Percentiles rank a stretch among this genome's conserved stretches.
These are phyloP conservation scores for Tupaia chinensis DNA, from an alignment of 2,113 vertebrate genomes.

Conservation along the genomic window DNA sequence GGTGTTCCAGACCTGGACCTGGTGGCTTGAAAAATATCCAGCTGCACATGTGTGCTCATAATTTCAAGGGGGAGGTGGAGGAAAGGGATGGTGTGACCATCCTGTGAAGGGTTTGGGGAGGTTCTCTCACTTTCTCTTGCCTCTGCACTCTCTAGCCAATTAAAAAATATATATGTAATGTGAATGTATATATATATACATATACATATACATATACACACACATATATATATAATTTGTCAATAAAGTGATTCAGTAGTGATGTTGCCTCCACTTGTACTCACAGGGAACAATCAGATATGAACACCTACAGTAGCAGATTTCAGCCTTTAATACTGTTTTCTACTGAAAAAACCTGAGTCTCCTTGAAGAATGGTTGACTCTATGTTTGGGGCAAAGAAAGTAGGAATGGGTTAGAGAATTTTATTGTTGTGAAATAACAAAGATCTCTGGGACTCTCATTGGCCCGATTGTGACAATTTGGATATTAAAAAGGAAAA, in stretches of 20 bases:
- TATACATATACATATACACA: too few relatives aligned
- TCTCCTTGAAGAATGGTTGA: background rate
- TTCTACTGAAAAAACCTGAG: constrained; percentile 17
- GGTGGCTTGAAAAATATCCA: too few relatives aligned
- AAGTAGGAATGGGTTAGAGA: constrained; percentile 2
- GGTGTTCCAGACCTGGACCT: too few relatives aligned
- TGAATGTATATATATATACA: too few relatives aligned
- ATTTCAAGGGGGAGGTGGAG: too few relatives aligned
- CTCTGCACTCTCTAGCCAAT: too few relatives aligned
- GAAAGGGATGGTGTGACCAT: too few relatives aligned
- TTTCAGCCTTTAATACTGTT: background rate
- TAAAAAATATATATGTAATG: too few relatives aligned
- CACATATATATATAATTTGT: background rate
- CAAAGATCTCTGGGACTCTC: background rate
- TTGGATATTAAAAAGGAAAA: background rate
- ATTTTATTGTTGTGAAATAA: background rate
- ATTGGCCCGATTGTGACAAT: background rate
- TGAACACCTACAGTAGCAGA: background rate
- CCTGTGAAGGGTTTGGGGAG: too few relatives aligned
- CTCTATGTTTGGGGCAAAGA: background rate
- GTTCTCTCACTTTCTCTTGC: too few relatives aligned
- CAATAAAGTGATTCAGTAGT: background rate
- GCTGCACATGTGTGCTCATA: too few relatives aligned
- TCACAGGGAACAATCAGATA: background rate
- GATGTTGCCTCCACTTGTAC: background rate